Evolutionary conservation across 2,888 invertebrate genomes (phyloP).

Genomic region (Microchrysa polita): DNA sequence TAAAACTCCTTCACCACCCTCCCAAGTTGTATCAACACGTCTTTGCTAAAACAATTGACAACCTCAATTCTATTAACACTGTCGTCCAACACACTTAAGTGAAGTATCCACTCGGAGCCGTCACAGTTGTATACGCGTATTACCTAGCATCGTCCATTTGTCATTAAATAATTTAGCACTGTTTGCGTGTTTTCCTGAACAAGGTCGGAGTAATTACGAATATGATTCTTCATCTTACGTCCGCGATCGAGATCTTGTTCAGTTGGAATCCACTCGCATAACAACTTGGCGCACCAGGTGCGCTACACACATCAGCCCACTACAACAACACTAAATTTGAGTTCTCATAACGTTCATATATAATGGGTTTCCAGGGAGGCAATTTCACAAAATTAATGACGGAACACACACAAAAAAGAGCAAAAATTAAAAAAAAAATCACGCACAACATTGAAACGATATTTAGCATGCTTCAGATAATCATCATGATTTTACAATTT

Average conservation of each 20-base stretch:
- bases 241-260: neutral
- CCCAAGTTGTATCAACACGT: too few species aligned
- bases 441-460: neutral
- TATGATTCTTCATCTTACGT: constrained; percentile 1
- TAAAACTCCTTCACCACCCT: too few species aligned
- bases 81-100: too few species aligned
- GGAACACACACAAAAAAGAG: neutral
- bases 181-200: neutral
- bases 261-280: neutral
- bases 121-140: too few species aligned
- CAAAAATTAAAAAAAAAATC: constrained; percentile 1
- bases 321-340: neutral
- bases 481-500: too few species aligned
- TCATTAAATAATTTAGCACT: too few species aligned
- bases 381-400: neutral
- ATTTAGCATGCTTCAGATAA: too few species aligned
- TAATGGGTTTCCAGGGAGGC: constrained; percentile 14
- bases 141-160: too few species aligned
- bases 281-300: too few species aligned
- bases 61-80: too few species aligned
- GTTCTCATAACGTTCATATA: neutral
- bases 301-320: neutral
- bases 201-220: constrained; percentile 34
- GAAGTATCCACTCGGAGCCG: too few species aligned
- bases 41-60: too few species aligned